Conservation (phyloP, 2,797 vertebrate genomes). For the Distichodus sexfasciatus region DNA sequence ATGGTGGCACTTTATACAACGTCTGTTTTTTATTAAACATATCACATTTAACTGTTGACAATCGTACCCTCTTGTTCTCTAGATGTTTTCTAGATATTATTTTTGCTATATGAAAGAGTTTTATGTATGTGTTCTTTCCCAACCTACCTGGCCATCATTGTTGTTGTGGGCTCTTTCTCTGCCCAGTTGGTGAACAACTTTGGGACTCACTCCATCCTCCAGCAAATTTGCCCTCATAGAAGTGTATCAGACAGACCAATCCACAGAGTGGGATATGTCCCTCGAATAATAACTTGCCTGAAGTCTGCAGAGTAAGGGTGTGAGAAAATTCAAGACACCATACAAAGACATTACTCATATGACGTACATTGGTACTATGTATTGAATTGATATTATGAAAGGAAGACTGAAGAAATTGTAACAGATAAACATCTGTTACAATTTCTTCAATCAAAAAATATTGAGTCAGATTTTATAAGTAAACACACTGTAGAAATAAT, state of each 20-base stretch:
- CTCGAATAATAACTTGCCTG: constrained; percentile 74
- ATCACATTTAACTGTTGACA: no score
- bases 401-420: no score
- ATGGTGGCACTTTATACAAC: no score
- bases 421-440: no score
- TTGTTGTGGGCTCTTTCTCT: constrained; percentile 77
- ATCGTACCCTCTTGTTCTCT: no score
- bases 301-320: constrained; percentile 66
- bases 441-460: no score
- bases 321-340: not conserved
- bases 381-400: not conserved
- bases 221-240: constrained; percentile 72
- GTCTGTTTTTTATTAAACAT: no score
- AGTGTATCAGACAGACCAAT: constrained; percentile 73
- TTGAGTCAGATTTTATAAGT: no score
- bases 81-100: no score
- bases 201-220: constrained; percentile 74
- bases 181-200: constrained; percentile 78
- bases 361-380: not conserved
- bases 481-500: no score
- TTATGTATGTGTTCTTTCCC: no score
- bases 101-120: no score
- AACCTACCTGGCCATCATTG: constrained; percentile 63
- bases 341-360: not conserved
- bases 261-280: constrained; percentile 69